Evolutionary conservation across 2,113 vertebrate species (phyloP).

Genomic region (Cyphomyrus discorhynchus): DNA sequence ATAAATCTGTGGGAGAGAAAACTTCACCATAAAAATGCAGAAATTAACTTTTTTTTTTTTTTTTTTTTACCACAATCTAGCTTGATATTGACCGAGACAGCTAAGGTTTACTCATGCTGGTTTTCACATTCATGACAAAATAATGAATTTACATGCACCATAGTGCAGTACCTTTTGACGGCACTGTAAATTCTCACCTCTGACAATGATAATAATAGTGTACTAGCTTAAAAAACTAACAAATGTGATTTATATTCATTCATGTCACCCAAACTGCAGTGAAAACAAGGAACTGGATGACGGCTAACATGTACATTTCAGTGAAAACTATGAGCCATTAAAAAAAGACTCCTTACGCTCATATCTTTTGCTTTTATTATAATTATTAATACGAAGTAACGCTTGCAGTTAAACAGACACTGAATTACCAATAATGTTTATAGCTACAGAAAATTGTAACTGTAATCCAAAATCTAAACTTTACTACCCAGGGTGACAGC

Average conservation of each 20-base stretch:
- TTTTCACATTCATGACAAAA: not conserved
- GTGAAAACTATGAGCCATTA: not conserved
- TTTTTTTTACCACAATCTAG: not conserved
- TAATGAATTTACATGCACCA: not conserved
- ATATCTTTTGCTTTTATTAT: not conserved
- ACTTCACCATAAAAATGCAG: not conserved
- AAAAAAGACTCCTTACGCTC: not conserved
- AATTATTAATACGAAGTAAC: not conserved
- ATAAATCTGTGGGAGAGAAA: not conserved
- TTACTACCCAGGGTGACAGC: not conserved
- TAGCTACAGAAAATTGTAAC: not conserved
- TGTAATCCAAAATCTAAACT: not conserved
- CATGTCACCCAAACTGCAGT: not conserved
- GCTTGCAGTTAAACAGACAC: not conserved
- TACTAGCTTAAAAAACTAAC: not conserved
- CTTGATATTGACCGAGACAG: not conserved
- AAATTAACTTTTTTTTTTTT: not conserved
- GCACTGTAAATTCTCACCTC: not conserved
- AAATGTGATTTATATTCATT: not conserved
- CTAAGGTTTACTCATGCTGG: not conserved
- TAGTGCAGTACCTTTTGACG: not conserved
- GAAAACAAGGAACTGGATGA: not conserved
- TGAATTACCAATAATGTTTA: not conserved
- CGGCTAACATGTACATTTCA: not conserved
- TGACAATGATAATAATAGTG: not conserved